These are phyloP conservation scores for Picathartes gymnocephalus DNA, from an alignment of 2,113 vertebrate genomes.

Conservation along the genomic window DNA sequence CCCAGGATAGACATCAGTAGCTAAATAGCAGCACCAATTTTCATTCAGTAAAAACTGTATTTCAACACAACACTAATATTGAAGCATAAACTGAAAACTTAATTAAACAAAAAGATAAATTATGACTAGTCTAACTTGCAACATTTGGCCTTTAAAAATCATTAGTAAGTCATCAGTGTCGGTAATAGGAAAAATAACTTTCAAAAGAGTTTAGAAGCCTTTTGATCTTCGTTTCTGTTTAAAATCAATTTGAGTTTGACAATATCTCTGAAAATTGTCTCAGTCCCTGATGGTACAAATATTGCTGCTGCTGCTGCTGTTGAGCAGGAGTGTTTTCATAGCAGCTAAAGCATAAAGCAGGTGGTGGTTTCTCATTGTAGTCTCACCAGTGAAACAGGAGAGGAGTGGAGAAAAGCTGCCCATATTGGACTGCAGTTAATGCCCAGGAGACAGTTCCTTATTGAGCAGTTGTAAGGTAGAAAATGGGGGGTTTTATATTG, in stretches of 20 bases:
- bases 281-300: fast-evolving
- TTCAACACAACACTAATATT: background rate
- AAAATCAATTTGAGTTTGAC: background rate
- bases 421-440: background rate
- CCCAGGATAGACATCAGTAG: background rate
- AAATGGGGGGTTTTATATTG: background rate
- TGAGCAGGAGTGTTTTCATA: background rate
- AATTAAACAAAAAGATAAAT: background rate
- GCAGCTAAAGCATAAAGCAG: background rate
- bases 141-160: background rate
- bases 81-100: background rate
- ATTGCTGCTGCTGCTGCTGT: background rate
- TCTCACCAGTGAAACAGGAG: background rate
- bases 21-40: background rate
- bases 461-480: background rate
- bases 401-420: background rate
- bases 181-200: background rate
- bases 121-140: background rate
- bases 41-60: background rate
- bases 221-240: background rate
- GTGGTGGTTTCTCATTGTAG: background rate
- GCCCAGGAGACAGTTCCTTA: background rate
- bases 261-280: background rate
- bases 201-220: background rate
- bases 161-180: background rate